Percentiles rank a stretch among this genome's conserved stretches.
Evolutionary conservation across 2,888 invertebrate genomes (phyloP).

Genomic region (Lycocerus yunnanus): DNA sequence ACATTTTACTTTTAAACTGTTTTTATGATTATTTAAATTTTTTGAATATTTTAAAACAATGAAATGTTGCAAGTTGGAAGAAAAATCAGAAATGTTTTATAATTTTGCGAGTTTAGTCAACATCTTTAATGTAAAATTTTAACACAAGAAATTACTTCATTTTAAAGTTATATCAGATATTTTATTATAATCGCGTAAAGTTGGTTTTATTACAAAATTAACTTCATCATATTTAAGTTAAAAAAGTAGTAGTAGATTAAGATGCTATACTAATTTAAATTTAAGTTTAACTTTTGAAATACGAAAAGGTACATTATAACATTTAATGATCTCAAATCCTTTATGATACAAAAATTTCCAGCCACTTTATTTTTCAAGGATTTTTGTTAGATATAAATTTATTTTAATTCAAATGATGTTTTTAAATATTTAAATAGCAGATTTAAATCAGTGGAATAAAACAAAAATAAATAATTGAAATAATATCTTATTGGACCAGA

Average conservation of each 20-base stretch:
- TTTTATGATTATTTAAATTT: no score
- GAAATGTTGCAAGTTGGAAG: no score
- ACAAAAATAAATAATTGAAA: neutral
- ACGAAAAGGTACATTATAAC: neutral
- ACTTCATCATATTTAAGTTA: neutral
- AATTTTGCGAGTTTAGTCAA: neutral
- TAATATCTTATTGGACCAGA: neutral
- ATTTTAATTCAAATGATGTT: neutral
- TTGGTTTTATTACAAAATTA: neutral
- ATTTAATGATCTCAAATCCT: neutral
- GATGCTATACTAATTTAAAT: neutral
- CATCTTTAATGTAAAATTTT: neutral
- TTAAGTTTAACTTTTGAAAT: neutral
- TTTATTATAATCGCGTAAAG: neutral
- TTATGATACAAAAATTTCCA: neutral
- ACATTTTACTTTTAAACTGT: no score
- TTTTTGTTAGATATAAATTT: neutral
- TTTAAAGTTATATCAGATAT: neutral
- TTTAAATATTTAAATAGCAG: neutral
- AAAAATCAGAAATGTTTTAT: no score
- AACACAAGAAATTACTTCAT: neutral
- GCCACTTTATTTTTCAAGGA: neutral
- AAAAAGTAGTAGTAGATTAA: neutral
- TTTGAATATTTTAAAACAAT: no score
- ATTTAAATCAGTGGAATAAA: neutral